Conservation (phyloP, 2,888 invertebrate species). For the Leptopilina drosophilae region DNA sequence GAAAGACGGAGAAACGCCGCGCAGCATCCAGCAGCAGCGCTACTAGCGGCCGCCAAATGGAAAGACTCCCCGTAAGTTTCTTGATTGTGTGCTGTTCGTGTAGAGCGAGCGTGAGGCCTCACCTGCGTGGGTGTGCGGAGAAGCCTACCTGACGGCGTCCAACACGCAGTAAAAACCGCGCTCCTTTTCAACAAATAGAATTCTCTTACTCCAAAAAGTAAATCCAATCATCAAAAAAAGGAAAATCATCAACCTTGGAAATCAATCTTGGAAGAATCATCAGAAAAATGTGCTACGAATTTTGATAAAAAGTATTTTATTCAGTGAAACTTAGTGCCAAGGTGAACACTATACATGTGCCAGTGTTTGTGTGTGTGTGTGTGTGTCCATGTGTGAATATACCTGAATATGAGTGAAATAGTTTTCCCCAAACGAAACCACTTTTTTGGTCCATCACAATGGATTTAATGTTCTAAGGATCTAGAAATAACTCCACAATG, state of each 20-base stretch:
- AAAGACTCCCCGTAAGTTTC: slow-evolving; percentile 64
- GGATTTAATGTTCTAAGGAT: background rate
- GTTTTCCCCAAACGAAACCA: slow-evolving; percentile 26
- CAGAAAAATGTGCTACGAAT: slow-evolving; percentile 25
- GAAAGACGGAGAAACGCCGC: slow-evolving; percentile 61
- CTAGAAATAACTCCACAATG: too few relatives aligned
- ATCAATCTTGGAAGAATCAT: too few relatives aligned
- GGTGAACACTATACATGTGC: slow-evolving; percentile 28
- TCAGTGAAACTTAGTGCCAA: slow-evolving; percentile 38
- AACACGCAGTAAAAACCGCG: slow-evolving; percentile 75
- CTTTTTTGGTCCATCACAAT: background rate
- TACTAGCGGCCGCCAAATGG: slow-evolving; percentile 75
- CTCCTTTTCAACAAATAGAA: slow-evolving; percentile 52
- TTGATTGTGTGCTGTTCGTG: slow-evolving; percentile 56
- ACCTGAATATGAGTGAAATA: background rate
- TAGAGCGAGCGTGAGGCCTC: slow-evolving; percentile 63
- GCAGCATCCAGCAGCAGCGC: slow-evolving; percentile 77
- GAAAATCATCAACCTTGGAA: too few relatives aligned
- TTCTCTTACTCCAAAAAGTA: too few relatives aligned
- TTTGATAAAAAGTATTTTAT: background rate
- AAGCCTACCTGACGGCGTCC: slow-evolving; percentile 76
- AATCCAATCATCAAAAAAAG: too few relatives aligned
- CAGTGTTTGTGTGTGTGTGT: slow-evolving; percentile 29
- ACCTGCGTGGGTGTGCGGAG: slow-evolving; percentile 72
- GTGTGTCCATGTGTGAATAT: background rate